Conservation (phyloP, 1,140 invertebrate species). For the Drosophila kepulauana region DNA sequence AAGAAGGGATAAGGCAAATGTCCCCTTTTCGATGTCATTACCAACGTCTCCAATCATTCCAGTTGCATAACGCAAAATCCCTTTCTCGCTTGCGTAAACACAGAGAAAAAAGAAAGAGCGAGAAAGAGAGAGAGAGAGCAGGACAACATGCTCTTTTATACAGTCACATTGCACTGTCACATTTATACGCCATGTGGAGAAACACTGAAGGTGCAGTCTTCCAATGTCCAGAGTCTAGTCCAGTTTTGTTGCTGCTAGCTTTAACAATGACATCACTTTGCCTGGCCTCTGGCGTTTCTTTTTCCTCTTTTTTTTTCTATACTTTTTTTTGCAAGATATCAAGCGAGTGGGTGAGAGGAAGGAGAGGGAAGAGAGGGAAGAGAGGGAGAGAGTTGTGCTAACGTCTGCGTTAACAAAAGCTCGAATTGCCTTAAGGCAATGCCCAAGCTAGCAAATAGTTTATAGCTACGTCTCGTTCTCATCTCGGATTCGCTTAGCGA, state of each 20-base stretch:
- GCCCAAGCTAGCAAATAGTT: conserved; percentile 43
- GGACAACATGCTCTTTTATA: conserved; percentile 6
- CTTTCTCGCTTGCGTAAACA: neutral
- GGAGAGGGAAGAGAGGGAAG: neutral
- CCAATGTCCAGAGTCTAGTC: conserved; percentile 7
- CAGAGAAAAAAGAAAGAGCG: too few species aligned
- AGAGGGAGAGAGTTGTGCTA: conserved; percentile 9
- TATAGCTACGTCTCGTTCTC: conserved; percentile 30
- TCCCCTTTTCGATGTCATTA: conserved; percentile 40
- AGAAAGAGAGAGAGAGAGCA: neutral
- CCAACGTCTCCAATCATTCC: conserved; percentile 33
- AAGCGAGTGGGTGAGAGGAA: neutral
- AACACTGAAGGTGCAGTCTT: conserved; percentile 18
- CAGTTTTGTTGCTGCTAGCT: conserved; percentile 33
- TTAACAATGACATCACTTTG: conserved; percentile 57
- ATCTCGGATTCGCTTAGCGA: conserved; percentile 26
- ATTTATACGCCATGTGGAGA: conserved; percentile 21
- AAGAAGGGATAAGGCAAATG: conserved; percentile 22
- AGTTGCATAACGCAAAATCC: conserved; percentile 9
- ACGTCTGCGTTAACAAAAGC: conserved; percentile 50
- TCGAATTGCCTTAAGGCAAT: conserved; percentile 48
- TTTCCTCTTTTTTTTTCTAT: too few species aligned
- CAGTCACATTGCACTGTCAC: conserved; percentile 1
- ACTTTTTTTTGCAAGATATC: conserved; percentile 8
- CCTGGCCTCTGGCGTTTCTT: conserved; percentile 20